Conservation (phyloP, 2,113 vertebrate species). For the human (Homo sapiens) region DNA sequence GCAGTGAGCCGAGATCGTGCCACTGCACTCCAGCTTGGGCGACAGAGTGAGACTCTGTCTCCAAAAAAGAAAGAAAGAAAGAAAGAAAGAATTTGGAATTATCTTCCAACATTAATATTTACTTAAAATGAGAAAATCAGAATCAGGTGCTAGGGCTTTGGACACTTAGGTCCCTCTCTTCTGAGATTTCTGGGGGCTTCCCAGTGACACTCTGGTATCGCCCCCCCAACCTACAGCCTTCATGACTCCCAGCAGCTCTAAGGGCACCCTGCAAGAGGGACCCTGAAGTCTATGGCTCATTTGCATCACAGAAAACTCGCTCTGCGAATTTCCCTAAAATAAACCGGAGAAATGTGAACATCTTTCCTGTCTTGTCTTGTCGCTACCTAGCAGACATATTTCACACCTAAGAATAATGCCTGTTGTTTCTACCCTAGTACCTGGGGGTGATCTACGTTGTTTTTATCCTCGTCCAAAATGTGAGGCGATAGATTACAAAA, state of each 20-base stretch:
- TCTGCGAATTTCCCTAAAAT: background rate
- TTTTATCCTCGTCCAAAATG: background rate
- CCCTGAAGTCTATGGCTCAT: background rate
- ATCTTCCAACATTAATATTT: background rate
- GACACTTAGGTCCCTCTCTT: background rate
- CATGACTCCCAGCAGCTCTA: background rate
- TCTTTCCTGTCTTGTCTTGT: background rate
- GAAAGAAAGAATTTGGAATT: background rate
- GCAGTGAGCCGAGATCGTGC: too few species aligned
- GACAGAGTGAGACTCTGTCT: too few species aligned
- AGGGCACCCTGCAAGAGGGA: background rate
- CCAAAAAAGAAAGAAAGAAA: too few species aligned
- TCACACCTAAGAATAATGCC: background rate
- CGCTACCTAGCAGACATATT: background rate
- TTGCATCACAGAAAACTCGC: fast-evolving
- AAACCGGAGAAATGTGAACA: background rate
- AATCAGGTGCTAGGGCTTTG: background rate
- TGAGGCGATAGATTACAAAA: slow-evolving; percentile 52
- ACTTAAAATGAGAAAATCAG: slow-evolving; percentile 29
- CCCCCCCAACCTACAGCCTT: background rate
- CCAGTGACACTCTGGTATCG: background rate
- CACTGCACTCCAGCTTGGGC: too few species aligned
- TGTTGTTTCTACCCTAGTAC: background rate
- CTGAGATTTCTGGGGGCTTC: background rate
- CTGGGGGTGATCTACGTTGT: background rate